A percentile compares a stretch with the other conserved stretches of the same genome.
These are phyloP conservation scores for Toxotes lorentzi DNA, from an alignment of 2,797 vertebrate genomes.

Conservation along the genomic window DNA sequence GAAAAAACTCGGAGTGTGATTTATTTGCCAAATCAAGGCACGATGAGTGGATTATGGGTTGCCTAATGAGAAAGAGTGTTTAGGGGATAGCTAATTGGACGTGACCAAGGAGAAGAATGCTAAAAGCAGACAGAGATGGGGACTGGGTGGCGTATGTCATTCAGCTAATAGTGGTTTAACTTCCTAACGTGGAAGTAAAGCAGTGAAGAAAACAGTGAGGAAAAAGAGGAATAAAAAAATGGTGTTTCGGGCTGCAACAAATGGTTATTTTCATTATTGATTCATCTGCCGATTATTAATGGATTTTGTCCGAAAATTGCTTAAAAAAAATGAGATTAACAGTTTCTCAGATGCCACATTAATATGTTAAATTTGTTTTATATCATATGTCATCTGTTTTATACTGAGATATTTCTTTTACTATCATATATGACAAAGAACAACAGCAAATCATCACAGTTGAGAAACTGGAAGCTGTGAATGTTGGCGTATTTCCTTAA, in stretches of 20 bases:
- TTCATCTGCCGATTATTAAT: background rate
- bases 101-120: slow-evolving; percentile 79
- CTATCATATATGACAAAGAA: background rate
- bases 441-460: background rate
- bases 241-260: slow-evolving; percentile 6
- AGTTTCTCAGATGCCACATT: background rate
- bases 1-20: slow-evolving; percentile 79
- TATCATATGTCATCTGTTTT: too few species aligned
- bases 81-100: slow-evolving; percentile 81
- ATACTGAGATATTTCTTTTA: too few species aligned
- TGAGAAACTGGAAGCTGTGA: background rate
- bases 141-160: slow-evolving; percentile 63
- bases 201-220: slow-evolving; percentile 14
- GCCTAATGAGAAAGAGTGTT: slow-evolving; percentile 83
- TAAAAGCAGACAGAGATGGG: slow-evolving; percentile 62
- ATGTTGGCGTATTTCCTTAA: background rate
- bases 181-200: slow-evolving; percentile 36
- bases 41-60: slow-evolving; percentile 82
- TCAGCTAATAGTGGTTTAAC: slow-evolving; percentile 52
- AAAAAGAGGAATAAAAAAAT: slow-evolving; percentile 3
- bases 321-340: background rate
- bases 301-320: background rate
- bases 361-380: too few species aligned
- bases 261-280: background rate
- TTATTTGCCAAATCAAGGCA: slow-evolving; percentile 77